Percentiles rank a stretch among this genome's conserved stretches.
These are phyloP conservation scores for Oxyura jamaicensis DNA, from an alignment of 2,113 vertebrate genomes.

Conservation along the genomic window DNA sequence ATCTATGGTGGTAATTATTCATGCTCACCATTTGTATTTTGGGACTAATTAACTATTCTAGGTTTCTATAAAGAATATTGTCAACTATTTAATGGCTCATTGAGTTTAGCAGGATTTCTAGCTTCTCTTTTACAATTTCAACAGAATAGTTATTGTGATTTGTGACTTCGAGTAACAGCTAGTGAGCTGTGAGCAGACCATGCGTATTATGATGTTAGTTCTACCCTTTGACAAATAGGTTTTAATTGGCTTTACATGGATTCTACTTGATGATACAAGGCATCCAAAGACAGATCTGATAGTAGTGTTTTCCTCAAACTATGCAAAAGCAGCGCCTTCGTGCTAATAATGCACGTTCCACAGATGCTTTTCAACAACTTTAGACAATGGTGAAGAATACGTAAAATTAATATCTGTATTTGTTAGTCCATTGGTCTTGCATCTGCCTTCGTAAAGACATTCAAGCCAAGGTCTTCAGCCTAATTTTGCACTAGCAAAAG, in stretches of 20 bases:
- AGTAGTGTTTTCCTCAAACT: background rate
- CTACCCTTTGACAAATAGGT: conserved; percentile 15
- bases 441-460: background rate
- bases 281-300: fast-evolving
- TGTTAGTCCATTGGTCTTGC: background rate
- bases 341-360: fast-evolving
- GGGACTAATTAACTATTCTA: conserved; percentile 68
- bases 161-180: conserved; percentile 37
- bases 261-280: background rate
- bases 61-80: conserved; percentile 69
- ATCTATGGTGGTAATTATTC: conserved; percentile 22
- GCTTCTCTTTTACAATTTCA: conserved; percentile 34
- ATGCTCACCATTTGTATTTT: conserved; percentile 35
- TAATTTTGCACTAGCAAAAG: background rate
- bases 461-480: background rate
- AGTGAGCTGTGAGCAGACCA: conserved; percentile 43
- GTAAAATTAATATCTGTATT: background rate
- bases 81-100: conserved; percentile 72
- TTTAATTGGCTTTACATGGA: conserved; percentile 1
- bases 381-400: fast-evolving
- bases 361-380: background rate
- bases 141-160: conserved; percentile 59
- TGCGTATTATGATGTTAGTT: background rate
- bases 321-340: background rate
- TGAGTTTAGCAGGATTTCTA: conserved; percentile 57